Evolutionary conservation across 2,113 vertebrate genomes (phyloP).

Genomic region (Cathartes aura): DNA sequence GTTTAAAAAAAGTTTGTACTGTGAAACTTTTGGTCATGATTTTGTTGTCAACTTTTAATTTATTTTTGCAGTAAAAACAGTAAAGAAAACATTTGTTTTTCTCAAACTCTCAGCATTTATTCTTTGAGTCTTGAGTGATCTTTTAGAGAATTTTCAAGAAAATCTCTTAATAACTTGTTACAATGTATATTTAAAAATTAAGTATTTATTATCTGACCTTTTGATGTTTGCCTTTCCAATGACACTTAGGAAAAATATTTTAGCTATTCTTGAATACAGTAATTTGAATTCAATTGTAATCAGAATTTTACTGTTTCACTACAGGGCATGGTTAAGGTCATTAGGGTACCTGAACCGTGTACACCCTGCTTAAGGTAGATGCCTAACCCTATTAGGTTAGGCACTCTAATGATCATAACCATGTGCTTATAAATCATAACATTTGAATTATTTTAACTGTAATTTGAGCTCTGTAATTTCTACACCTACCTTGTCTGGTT

Average conservation of each 20-base stretch:
- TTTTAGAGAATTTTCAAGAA: background rate
- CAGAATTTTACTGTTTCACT: background rate
- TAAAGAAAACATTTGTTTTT: background rate
- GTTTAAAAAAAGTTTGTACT: background rate
- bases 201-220: background rate
- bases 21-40: background rate
- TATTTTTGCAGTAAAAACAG: background rate
- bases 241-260: background rate
- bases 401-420: background rate
- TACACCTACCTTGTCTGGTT: background rate
- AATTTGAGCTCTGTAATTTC: background rate
- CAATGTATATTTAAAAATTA: background rate
- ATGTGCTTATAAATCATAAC: background rate
- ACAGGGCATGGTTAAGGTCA: background rate
- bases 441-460: background rate
- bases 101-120: background rate
- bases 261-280: background rate
- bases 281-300: background rate
- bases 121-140: background rate
- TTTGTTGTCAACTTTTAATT: background rate
- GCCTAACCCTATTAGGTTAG: background rate
- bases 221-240: background rate
- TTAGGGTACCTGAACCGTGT: background rate
- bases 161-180: background rate
- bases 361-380: background rate